A percentile compares a stretch with the other conserved stretches of the same genome.
phyloP scores from a whole-genome alignment of 2,113 vertebrate species.

The Podarcis cretensis region DNA sequence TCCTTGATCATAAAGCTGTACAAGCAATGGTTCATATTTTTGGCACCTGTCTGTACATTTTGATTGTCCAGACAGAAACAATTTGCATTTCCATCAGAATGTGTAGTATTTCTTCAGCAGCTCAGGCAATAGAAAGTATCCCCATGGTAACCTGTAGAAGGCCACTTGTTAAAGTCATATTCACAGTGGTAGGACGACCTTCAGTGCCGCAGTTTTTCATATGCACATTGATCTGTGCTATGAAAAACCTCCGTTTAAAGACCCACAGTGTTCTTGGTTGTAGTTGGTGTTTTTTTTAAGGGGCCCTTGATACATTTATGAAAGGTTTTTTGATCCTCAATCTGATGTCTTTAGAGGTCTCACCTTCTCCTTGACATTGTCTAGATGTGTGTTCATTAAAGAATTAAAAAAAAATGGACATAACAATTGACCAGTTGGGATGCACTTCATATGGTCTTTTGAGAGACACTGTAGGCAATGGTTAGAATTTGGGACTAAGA shows the following conservation, averaged over 20 bases:
- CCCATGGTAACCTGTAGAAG: constrained; percentile 4
- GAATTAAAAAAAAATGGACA: neutral
- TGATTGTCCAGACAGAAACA: constrained; percentile 8
- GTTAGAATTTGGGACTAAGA: neutral
- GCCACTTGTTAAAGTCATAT: constrained; percentile 9
- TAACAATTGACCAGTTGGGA: neutral
- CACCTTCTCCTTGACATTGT: neutral
- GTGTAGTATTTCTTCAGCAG: neutral
- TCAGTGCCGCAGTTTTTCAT: neutral
- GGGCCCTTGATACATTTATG: neutral
- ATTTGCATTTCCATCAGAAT: constrained; percentile 34
- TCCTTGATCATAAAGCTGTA: constrained; percentile 18
- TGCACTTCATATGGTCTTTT: neutral
- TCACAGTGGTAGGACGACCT: neutral
- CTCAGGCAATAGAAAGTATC: constrained; percentile 8
- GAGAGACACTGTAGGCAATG: neutral
- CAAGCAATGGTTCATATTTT: constrained; percentile 5
- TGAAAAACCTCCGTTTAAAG: neutral
- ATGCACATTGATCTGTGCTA: neutral
- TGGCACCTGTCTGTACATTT: constrained; percentile 14
- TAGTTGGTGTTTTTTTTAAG: neutral
- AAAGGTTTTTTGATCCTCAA: neutral
- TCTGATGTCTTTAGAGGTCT: neutral
- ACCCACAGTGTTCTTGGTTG: neutral
- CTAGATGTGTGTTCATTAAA: neutral